phyloP scores from a whole-genome alignment of 1,140 invertebrate genomes.

The Chionoecetes opilio region DNA sequence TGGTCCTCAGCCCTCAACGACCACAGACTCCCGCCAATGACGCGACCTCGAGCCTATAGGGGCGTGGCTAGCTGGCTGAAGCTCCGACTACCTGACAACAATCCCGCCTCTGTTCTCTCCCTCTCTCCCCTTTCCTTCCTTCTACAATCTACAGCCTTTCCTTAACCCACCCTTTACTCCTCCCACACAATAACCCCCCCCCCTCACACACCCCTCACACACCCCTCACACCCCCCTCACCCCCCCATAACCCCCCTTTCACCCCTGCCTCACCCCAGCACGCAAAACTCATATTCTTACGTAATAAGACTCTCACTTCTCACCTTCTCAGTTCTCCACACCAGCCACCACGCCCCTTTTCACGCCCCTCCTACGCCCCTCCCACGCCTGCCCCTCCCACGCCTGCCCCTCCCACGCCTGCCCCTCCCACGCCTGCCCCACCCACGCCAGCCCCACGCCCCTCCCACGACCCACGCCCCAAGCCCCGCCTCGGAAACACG shows the following conservation, averaged over 20 bases:
- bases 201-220: neutral
- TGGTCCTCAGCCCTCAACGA: slow-evolving; percentile 59
- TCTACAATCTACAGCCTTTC: too few species aligned
- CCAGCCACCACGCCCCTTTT: neutral
- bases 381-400: neutral
- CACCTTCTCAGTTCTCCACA: neutral
- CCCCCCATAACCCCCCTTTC: neutral
- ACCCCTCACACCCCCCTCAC: neutral
- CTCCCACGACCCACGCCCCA: neutral
- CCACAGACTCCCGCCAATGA: slow-evolving; percentile 55
- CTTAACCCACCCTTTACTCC: neutral
- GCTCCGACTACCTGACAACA: slow-evolving; percentile 62
- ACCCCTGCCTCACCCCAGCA: neutral
- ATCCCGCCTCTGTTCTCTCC: neutral
- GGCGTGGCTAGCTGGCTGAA: slow-evolving; percentile 34
- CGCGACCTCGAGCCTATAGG: neutral
- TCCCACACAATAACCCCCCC: neutral
- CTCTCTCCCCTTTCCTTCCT: neutral
- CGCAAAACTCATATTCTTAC: neutral
- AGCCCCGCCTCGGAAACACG: too few species aligned
- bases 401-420: neutral
- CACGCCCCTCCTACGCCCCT: neutral
- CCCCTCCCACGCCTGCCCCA: neutral
- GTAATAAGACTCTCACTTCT: neutral
- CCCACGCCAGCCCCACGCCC: neutral